Evolutionary conservation across 2,888 invertebrate genomes (phyloP).

Genomic region (Pheosia gnoma): DNA sequence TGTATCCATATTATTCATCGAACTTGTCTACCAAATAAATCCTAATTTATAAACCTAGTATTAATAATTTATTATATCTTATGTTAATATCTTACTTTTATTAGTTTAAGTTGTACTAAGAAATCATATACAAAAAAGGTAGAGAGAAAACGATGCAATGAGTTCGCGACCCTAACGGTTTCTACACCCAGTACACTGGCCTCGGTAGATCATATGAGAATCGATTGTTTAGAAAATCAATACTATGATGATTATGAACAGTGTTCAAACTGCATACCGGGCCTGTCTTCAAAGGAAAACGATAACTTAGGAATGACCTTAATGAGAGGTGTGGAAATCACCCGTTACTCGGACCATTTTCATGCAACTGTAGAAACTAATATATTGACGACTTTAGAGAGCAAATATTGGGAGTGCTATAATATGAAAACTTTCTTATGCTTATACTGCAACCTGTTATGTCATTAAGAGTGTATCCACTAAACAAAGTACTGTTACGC

Average conservation of each 20-base stretch:
- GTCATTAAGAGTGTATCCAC: constrained; percentile 21
- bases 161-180: constrained; percentile 70
- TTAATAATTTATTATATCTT: too few relatives aligned
- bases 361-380: constrained; percentile 16
- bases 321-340: constrained; percentile 33
- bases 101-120: constrained; percentile 8
- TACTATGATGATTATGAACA: constrained; percentile 40
- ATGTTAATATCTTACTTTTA: too few relatives aligned
- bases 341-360: constrained; percentile 19
- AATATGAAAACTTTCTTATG: constrained; percentile 1
- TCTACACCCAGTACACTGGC: constrained; percentile 40
- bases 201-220: constrained; percentile 56
- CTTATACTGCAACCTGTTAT: constrained; percentile 9
- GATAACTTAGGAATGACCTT: constrained; percentile 37
- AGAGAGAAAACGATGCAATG: constrained; percentile 49
- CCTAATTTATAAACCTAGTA: too few relatives aligned
- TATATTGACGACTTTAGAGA: constrained; percentile 3
- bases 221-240: constrained; percentile 65
- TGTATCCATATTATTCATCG: too few relatives aligned
- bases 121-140: constrained; percentile 23
- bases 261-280: constrained; percentile 23
- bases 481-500: constrained; percentile 18
- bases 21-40: too few relatives aligned
- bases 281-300: constrained; percentile 33
- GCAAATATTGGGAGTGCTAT: constrained; percentile 1